phyloP scores from a whole-genome alignment of 2,888 invertebrate genomes.

The Troglohyphantes excavatus region DNA sequence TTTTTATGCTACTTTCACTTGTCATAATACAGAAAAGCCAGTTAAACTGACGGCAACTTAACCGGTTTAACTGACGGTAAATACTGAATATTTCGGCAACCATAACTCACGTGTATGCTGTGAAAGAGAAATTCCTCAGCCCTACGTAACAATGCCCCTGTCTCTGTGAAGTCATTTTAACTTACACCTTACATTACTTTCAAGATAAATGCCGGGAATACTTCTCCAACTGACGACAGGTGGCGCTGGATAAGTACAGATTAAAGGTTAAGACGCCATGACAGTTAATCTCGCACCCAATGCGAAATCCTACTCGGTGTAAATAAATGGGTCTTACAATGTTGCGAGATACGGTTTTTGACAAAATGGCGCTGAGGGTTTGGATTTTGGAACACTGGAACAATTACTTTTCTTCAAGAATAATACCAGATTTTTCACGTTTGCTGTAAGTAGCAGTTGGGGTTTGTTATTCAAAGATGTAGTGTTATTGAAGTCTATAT shows the following conservation, averaged over 20 bases:
- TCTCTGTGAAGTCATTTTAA: slow-evolving; percentile 39
- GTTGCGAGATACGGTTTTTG: slow-evolving; percentile 44
- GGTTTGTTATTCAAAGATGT: too few species aligned
- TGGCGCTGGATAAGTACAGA: slow-evolving; percentile 49
- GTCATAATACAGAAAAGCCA: not conserved
- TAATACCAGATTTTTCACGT: too few species aligned
- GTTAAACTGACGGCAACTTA: not conserved
- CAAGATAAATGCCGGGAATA: slow-evolving; percentile 45
- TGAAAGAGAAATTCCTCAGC: not conserved
- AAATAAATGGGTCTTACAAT: slow-evolving; percentile 41
- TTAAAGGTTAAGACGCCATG: slow-evolving; percentile 58
- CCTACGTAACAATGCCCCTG: not conserved
- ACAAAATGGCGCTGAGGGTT: slow-evolving; percentile 40
- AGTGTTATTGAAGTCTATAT: too few species aligned
- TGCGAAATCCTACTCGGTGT: slow-evolving; percentile 8
- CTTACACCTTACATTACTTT: slow-evolving; percentile 45
- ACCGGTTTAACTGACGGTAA: not conserved
- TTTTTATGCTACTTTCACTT: not conserved
- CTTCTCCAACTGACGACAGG: slow-evolving; percentile 52
- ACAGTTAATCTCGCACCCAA: slow-evolving; percentile 38
- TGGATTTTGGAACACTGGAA: slow-evolving; percentile 22
- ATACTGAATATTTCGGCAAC: not conserved
- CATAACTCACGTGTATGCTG: not conserved
- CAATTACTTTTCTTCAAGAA: not conserved
- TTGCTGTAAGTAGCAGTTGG: too few species aligned